A percentile compares a stretch with the other conserved stretches of the same genome.
Evolutionary conservation across 2,797 vertebrate genomes (phyloP).

Genomic region (Petrocephalus schoutedeni): DNA sequence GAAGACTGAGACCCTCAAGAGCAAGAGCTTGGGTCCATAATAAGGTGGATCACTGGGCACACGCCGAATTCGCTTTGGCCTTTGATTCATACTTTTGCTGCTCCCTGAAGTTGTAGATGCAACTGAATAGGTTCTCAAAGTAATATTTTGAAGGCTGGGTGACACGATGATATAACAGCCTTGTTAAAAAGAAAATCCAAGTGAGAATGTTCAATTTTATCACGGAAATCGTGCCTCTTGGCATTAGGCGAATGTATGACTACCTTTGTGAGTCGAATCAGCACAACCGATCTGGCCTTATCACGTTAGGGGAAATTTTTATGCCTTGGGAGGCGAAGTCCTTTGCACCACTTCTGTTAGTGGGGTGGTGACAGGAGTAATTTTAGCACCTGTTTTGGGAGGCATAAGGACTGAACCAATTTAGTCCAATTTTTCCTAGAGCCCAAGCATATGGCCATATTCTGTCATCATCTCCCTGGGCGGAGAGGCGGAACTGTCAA

Average conservation of each 20-base stretch:
- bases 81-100: background rate
- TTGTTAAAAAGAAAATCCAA: slow-evolving; percentile 6
- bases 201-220: slow-evolving; percentile 8
- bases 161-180: slow-evolving; percentile 5
- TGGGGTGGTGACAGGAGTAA: slow-evolving; percentile 2
- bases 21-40: background rate
- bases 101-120: background rate
- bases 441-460: background rate
- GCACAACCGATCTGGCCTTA: background rate
- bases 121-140: background rate
- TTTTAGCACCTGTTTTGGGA: background rate
- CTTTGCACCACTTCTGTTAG: slow-evolving; percentile 4
- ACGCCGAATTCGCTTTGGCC: background rate
- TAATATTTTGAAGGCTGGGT: background rate
- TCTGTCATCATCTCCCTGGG: background rate
- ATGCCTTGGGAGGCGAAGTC: background rate
- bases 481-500: background rate
- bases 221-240: background rate
- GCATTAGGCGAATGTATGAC: background rate
- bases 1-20: background rate
- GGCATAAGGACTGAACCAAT: background rate
- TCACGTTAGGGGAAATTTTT: background rate
- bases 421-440: background rate
- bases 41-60: background rate
- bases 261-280: background rate